phyloP scores from a whole-genome alignment of 1,140 invertebrate genomes.

The Caerostris darwini region DNA sequence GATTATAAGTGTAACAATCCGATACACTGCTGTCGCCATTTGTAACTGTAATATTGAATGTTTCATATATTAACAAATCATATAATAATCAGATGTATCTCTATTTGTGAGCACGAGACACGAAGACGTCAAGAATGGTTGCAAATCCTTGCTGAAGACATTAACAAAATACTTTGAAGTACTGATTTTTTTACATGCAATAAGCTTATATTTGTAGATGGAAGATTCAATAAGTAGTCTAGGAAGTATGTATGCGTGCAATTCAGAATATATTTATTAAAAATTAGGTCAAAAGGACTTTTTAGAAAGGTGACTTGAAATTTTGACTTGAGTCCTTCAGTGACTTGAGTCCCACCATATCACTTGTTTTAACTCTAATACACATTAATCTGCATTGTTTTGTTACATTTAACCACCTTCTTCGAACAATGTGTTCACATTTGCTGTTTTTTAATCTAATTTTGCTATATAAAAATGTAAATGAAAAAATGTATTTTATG shows the following conservation, averaged over 20 bases:
- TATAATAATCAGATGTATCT: background rate
- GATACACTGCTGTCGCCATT: background rate
- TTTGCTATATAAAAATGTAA: too few species aligned
- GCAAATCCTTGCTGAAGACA: background rate
- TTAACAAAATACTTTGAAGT: background rate
- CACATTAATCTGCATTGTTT: background rate
- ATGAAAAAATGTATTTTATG: too few species aligned
- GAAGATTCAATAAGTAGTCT: background rate
- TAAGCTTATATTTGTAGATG: constrained; percentile 13
- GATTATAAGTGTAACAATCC: background rate
- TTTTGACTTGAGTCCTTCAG: background rate
- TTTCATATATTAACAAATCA: background rate
- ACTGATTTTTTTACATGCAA: background rate
- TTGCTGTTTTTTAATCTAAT: too few species aligned
- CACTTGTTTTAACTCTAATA: background rate
- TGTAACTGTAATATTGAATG: background rate
- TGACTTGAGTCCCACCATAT: background rate
- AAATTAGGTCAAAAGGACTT: background rate
- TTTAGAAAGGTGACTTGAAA: background rate
- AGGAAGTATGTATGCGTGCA: background rate
- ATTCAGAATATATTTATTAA: background rate
- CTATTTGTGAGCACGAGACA: background rate
- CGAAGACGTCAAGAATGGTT: background rate
- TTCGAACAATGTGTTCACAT: background rate
- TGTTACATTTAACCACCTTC: background rate